A percentile compares a stretch with the other conserved stretches of the same genome.
Evolutionary conservation across 2,113 vertebrate species (phyloP).

Genomic region (Recurvirostra avosetta): DNA sequence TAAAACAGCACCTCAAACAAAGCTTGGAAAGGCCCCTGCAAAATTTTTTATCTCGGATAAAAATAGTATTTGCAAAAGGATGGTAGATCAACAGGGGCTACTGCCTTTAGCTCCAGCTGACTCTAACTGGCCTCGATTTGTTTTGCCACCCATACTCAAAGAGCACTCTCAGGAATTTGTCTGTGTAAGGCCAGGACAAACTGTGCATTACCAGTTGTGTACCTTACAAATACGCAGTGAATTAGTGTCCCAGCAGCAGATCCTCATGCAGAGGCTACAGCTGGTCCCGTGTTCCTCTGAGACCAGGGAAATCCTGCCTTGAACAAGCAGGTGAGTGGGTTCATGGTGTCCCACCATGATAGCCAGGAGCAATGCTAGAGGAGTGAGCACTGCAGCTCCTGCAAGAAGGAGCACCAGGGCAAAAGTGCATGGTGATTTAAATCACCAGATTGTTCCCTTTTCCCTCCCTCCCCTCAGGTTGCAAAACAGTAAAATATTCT

Average conservation of each 20-base stretch:
- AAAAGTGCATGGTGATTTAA: neutral
- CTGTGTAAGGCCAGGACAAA: neutral
- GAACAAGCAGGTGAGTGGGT: neutral
- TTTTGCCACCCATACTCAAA: neutral
- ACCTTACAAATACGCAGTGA: neutral
- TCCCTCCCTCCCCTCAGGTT: neutral
- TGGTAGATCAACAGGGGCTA: neutral
- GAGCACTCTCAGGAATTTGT: too few relatives aligned
- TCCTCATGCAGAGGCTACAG: neutral
- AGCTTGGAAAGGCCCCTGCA: neutral
- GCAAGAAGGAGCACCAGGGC: neutral
- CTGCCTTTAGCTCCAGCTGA: neutral
- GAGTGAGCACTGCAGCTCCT: fast-evolving
- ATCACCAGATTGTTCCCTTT: neutral
- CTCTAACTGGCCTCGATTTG: neutral
- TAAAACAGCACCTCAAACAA: neutral
- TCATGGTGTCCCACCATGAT: fast-evolving
- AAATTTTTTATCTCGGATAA: neutral
- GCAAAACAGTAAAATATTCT: neutral
- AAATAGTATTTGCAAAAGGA: neutral
- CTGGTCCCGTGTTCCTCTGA: neutral
- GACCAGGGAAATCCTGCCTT: neutral
- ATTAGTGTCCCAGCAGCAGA: neutral
- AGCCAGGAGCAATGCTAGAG: neutral
- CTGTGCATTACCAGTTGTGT: fast-evolving